phyloP scores from a whole-genome alignment of 2,797 vertebrate genomes.

The Nannoperca obscura region DNA sequence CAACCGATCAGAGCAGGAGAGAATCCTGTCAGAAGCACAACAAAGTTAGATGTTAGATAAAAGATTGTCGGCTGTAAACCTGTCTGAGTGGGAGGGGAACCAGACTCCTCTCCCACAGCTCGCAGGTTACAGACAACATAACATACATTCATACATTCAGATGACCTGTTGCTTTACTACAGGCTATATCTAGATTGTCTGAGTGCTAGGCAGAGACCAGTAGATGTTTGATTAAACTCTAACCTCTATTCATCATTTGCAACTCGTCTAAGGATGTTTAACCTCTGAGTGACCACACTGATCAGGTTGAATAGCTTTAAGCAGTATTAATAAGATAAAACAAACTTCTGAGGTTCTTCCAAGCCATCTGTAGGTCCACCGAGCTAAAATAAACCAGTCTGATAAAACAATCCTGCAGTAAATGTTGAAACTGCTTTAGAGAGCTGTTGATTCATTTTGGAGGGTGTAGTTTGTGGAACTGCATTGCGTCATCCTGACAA shows the following conservation, averaged over 20 bases:
- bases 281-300: neutral
- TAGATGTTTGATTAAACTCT: neutral
- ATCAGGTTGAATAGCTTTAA: neutral
- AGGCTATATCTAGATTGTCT: neutral
- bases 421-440: neutral
- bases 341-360: neutral
- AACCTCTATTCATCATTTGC: neutral
- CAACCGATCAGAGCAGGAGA: too few relatives aligned
- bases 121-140: too few relatives aligned
- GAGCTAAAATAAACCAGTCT: neutral
- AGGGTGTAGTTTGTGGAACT: neutral
- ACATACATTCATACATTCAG: neutral
- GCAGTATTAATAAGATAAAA: neutral
- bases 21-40: too few relatives aligned
- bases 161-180: neutral
- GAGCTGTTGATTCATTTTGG: neutral
- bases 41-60: too few relatives aligned
- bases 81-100: too few relatives aligned
- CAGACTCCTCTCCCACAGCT: too few relatives aligned
- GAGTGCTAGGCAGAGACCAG: neutral
- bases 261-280: neutral
- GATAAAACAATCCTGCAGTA: neutral
- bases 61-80: too few relatives aligned
- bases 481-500: neutral
- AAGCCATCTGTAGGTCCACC: neutral